Conservation (phyloP, 2,113 vertebrate genomes). For the Tetrax tetrax region DNA sequence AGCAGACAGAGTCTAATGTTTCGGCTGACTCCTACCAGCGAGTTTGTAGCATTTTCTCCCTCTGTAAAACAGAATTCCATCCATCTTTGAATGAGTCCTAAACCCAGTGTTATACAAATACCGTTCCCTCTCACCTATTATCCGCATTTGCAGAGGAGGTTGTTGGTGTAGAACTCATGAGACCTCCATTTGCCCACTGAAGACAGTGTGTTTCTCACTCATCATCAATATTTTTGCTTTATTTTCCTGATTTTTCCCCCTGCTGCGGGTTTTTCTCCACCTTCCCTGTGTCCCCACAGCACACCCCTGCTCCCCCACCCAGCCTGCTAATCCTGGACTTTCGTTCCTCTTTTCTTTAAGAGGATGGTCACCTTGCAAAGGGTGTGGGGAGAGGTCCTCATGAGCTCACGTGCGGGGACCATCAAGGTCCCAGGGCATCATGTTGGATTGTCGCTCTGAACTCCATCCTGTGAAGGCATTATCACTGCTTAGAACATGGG, state of each 20-base stretch:
- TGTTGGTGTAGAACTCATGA: fast-evolving
- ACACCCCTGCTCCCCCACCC: not conserved
- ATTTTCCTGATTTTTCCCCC: not conserved
- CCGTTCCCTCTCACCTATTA: not conserved
- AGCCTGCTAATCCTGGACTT: not conserved
- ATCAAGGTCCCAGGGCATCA: not conserved
- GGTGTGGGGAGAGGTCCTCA: not conserved
- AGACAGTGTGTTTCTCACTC: not conserved
- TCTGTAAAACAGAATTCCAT: not conserved
- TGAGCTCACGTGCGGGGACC: fast-evolving
- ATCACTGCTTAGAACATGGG: fast-evolving
- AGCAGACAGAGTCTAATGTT: not conserved
- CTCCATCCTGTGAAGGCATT: not conserved
- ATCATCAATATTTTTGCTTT: not conserved
- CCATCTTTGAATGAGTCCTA: not conserved
- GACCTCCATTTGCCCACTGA: fast-evolving
- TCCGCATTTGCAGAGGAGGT: not conserved
- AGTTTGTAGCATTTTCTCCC: not conserved
- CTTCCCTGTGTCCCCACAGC: not conserved
- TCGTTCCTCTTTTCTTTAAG: not conserved
- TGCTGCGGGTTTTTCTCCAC: not conserved
- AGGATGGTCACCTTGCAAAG: not conserved
- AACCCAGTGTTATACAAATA: not conserved
- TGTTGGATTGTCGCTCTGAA: not conserved
- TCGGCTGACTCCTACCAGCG: not conserved